Evolutionary conservation across 2,888 invertebrate genomes (phyloP).

Genomic region (Onthophagus sagittarius): DNA sequence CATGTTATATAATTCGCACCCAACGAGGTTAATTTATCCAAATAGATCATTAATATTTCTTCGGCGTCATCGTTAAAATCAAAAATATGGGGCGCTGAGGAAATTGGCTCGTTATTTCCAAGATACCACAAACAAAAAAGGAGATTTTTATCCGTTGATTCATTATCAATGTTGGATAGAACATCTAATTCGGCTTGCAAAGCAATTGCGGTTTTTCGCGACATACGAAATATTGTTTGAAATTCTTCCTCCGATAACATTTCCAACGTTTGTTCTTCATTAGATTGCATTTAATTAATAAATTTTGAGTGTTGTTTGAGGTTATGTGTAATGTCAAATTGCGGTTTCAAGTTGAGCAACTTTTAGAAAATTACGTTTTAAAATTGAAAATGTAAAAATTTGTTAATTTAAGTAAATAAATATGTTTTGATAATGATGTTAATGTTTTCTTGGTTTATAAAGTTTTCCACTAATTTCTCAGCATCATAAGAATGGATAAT

Average conservation of each 20-base stretch:
- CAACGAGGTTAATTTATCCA: conserved; percentile 26
- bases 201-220: conserved; percentile 24
- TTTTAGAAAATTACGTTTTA: neutral
- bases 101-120: conserved; percentile 28
- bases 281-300: too few relatives aligned
- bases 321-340: neutral
- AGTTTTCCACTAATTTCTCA: too few relatives aligned
- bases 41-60: conserved; percentile 25
- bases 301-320: neutral
- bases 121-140: conserved; percentile 31
- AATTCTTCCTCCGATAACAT: conserved; percentile 28
- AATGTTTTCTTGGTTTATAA: too few relatives aligned
- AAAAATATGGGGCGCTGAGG: conserved; percentile 27
- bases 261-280: conserved; percentile 10
- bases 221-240: conserved; percentile 31
- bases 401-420: neutral
- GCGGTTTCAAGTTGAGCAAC: neutral
- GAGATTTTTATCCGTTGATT: conserved; percentile 25
- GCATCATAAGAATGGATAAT: too few relatives aligned
- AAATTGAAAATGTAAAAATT: neutral
- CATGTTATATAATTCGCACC: conserved; percentile 28
- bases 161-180: conserved; percentile 22
- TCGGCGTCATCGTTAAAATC: conserved; percentile 23
- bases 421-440: too few relatives aligned
- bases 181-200: conserved; percentile 31